Evolutionary conservation across 2,797 vertebrate species (phyloP).

Genomic region (Taenioides sp.): DNA sequence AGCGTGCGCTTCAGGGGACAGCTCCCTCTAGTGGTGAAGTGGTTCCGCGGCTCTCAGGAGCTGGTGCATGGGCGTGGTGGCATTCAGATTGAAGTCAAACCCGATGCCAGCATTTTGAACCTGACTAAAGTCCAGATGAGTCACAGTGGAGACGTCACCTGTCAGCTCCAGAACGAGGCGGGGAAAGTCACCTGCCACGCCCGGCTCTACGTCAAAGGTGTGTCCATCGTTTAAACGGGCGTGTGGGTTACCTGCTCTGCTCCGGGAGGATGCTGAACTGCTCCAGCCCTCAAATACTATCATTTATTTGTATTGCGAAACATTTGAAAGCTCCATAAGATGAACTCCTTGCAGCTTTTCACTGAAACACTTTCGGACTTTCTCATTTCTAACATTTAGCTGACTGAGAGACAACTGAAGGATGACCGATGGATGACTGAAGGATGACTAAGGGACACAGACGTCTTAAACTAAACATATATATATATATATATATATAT

Average conservation of each 20-base stretch:
- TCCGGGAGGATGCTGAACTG: neutral
- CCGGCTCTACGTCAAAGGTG: conserved; percentile 88
- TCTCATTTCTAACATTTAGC: too few species aligned
- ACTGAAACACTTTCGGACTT: too few species aligned
- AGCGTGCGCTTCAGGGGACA: conserved; percentile 85
- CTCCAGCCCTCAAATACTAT: neutral
- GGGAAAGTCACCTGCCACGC: conserved; percentile 83
- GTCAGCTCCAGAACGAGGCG: conserved; percentile 82
- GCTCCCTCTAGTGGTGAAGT: conserved; percentile 85
- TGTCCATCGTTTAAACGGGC: conserved; percentile 49
- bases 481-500: too few species aligned
- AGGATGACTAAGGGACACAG: too few species aligned
- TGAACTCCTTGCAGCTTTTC: too few species aligned
- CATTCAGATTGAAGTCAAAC: conserved; percentile 81
- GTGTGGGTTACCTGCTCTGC: conserved; percentile 4
- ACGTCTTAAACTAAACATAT: too few species aligned
- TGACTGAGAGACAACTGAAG: too few species aligned
- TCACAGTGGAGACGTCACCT: conserved; percentile 83
- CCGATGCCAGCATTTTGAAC: conserved; percentile 77
- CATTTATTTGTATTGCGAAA: too few species aligned
- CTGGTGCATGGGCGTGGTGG: conserved; percentile 80
- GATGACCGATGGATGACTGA: too few species aligned
- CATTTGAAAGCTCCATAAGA: too few species aligned
- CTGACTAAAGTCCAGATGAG: conserved; percentile 78
- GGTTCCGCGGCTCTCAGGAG: conserved; percentile 90